Percentiles rank a stretch among this genome's conserved stretches.
Evolutionary conservation across 2,888 invertebrate species (phyloP).

Genomic region (Hemaris fuciformis): DNA sequence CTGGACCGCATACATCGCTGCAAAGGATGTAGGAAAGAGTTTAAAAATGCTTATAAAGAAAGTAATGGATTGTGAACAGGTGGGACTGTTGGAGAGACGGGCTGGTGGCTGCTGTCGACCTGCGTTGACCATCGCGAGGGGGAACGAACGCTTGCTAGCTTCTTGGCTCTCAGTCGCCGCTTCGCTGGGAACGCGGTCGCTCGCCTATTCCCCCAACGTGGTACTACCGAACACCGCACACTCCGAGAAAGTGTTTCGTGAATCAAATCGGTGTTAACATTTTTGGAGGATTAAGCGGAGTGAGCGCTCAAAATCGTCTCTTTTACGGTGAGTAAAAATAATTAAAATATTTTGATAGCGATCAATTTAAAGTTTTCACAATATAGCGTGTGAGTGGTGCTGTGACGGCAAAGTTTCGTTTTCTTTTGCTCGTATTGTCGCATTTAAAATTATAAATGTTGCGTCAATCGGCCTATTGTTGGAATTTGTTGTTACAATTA

Average conservation of each 20-base stretch:
- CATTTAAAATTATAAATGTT: conserved; percentile 5
- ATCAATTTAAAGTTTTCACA: neutral
- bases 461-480: neutral
- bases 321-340: conserved; percentile 58
- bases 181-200: conserved; percentile 58
- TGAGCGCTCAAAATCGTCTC: conserved; percentile 44
- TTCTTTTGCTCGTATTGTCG: conserved; percentile 10
- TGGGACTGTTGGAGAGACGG: neutral
- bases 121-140: conserved; percentile 60
- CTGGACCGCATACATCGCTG: neutral
- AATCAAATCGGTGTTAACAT: conserved; percentile 46
- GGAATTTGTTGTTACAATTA: neutral
- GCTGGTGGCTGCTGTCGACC: neutral
- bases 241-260: conserved; percentile 57
- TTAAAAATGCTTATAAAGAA: neutral
- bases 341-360: neutral
- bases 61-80: neutral
- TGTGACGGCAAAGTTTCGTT: conserved; percentile 1
- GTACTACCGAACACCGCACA: conserved; percentile 39
- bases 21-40: neutral
- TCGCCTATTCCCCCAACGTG: conserved; percentile 46
- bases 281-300: conserved; percentile 27
- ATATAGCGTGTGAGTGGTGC: neutral
- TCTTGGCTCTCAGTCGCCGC: conserved; percentile 60
- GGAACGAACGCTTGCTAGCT: conserved; percentile 53